Evolutionary conservation across 2,888 invertebrate genomes (phyloP), one percentile per base, ranked within the genome.

Genomic region (Scaptomyza cyrtandrae): DNA sequence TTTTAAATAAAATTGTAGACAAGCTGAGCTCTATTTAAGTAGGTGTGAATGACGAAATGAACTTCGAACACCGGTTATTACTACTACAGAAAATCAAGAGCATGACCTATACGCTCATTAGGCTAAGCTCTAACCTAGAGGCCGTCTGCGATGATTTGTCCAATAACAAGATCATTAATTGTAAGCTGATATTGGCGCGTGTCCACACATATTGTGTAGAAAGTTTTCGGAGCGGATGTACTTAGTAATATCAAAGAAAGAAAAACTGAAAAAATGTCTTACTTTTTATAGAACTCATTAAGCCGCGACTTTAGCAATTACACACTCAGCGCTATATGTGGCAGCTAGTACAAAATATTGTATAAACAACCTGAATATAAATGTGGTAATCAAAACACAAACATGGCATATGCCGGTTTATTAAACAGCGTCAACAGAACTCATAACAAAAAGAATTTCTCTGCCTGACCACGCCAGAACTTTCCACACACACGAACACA

Each of bases 91-190:
- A 78, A 75, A 80, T 77, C 72, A 80, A 79, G 80, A 82, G 80
- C 80, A 73, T 80, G 80, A 83, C 83, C 83, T 77, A 64, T 68
- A 73, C 70, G 77, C 80, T 77, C 77, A 83, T 83, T 77, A 70
- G 46, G 58, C 75, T 61, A 3, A 53, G 63, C 70, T 70, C n/a
- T 35, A 41, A 45, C 39, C 49, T 49, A 39, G 57, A 62, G 49
- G 71, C 43, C 46, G 37, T 43, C 10, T 49, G 27, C 39, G 75
- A 63, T 75, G 75, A 71, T 71, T 71, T 75, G 27, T 57, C 50
- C 11, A 62, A 70, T 45, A 69, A 49, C 31, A 46, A 63, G 27
- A 46, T 65, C 69, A 79, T 76, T 78, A 69, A 48, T 46, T 53
- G 50, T 39, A 10, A 16, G 46, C 60, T 41, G n/a, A 1, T 57